Percentiles rank a stretch among this genome's conserved stretches.
These are phyloP conservation scores for Lamellibrachia columna DNA, from an alignment of 2,888 invertebrate genomes.

Conservation along the genomic window DNA sequence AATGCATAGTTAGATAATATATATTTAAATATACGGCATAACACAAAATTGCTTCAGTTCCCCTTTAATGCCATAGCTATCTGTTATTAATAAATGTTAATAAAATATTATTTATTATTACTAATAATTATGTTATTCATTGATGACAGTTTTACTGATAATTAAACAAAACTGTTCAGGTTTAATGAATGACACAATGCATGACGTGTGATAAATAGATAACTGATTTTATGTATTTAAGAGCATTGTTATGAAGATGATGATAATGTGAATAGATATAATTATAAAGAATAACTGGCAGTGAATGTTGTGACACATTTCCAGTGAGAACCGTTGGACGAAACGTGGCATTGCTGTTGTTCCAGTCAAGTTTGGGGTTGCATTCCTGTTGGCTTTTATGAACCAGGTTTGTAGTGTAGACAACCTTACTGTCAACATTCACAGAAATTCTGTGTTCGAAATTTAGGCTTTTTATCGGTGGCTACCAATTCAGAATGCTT, in stretches of 20 bases:
- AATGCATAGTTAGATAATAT: too few relatives aligned
- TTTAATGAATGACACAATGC: too few relatives aligned
- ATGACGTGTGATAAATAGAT: neutral
- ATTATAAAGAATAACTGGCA: neutral
- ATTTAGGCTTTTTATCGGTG: neutral
- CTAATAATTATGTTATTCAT: too few relatives aligned
- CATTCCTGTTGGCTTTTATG: conserved; percentile 71
- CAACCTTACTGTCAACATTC: too few relatives aligned
- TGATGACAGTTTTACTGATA: too few relatives aligned
- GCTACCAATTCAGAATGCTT: too few relatives aligned
- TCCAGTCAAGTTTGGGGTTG: conserved; percentile 86
- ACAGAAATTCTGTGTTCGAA: too few relatives aligned
- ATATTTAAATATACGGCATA: too few relatives aligned
- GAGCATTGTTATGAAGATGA: neutral
- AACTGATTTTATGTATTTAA: neutral
- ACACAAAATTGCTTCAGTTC: too few relatives aligned
- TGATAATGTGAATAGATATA: too few relatives aligned
- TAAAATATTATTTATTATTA: conserved; percentile 56
- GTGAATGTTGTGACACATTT: neutral
- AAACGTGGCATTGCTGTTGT: conserved; percentile 86
- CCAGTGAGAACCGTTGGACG: conserved; percentile 77
- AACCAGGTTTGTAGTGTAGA: neutral
- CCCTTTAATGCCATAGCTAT: neutral
- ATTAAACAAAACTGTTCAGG: too few relatives aligned
- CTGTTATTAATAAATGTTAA: neutral